phyloP scores from a whole-genome alignment of 2,888 invertebrate genomes.

The Aporophyla lueneburgensis region DNA sequence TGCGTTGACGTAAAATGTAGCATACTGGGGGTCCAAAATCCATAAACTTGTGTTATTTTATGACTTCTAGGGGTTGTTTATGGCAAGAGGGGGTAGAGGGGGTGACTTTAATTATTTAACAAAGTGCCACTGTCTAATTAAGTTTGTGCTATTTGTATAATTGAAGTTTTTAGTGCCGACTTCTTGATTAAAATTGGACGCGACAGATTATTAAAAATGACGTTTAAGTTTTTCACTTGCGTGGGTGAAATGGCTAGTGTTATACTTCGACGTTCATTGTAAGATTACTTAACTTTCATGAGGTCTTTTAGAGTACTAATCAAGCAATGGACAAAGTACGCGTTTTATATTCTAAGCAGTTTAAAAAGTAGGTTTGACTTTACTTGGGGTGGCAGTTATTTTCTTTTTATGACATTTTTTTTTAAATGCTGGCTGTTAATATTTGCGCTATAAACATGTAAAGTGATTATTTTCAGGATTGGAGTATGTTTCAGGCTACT shows the following conservation, averaged over 20 bases:
- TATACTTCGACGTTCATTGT: not conserved
- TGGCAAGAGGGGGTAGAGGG: constrained; percentile 66
- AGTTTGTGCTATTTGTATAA: constrained; percentile 64
- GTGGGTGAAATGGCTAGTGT: constrained; percentile 20
- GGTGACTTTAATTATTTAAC: constrained; percentile 75
- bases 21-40: constrained; percentile 66
- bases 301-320: not conserved
- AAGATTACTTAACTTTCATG: not conserved
- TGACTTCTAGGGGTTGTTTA: constrained; percentile 80
- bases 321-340: not conserved
- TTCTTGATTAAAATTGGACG: constrained; percentile 42
- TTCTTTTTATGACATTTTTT: not conserved
- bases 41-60: constrained; percentile 77
- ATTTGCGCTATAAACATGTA: not conserved
- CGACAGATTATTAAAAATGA: constrained; percentile 37
- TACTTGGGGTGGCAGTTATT: constrained; percentile 5
- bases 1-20: constrained; percentile 62
- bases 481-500: not conserved
- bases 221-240: constrained; percentile 6
- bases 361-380: not conserved
- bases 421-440: not conserved
- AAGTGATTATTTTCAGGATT: not conserved
- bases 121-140: constrained; percentile 70
- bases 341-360: not conserved
- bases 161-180: constrained; percentile 63